Evolutionary conservation across 1,140 invertebrate genomes (phyloP), one percentile per base, ranked within the genome.

Genomic region (Cecropterus lyciades): DNA sequence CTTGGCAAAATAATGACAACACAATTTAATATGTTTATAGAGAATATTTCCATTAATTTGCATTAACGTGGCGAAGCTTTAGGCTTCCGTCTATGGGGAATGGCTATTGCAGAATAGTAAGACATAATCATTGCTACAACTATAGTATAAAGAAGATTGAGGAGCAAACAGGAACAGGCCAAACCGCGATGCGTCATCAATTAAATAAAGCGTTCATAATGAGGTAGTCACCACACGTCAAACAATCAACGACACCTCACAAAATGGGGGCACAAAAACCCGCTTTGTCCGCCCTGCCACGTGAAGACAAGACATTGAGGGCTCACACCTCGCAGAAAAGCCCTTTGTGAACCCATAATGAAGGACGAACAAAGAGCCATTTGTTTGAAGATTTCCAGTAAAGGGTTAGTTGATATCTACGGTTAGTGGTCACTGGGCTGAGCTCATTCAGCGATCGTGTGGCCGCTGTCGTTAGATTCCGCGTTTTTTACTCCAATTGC

Each of bases 311-410:
- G 65, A 67, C 56, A 69, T 60, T 65, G 56, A 30, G 52, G 67
- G 56, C 74, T 75, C 72, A 80, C 77, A 80, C 77, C 77, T 80
- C 62, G 42, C 67, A 68, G 66, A 73, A 72, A 64, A 42, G 45
- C 15, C 45, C 60, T 66, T 75, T 75, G 67, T 75, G 27, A 46
- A 15, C 11, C 3, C 16, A 70, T 59, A 70, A 69, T 60, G 43
- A 17, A 24, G 27, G 20, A 37, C n/a, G 70, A 27, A 79, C 63
- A 79, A 75, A 73, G 73, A 17, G 15, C 24, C 30, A 20, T 52
- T 72, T 67, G 62, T 64, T 62, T 57, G 40, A 49, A 53, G 55
- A 67, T 69, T 73, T 55, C 67, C 70, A 70, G 63, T 75, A 75
- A 75, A 73, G 64, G 70, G 75, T 69, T 74, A 72, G 72, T 65